Conservation (phyloP, 2,888 invertebrate genomes). For the Drosophila percnosoma region DNA sequence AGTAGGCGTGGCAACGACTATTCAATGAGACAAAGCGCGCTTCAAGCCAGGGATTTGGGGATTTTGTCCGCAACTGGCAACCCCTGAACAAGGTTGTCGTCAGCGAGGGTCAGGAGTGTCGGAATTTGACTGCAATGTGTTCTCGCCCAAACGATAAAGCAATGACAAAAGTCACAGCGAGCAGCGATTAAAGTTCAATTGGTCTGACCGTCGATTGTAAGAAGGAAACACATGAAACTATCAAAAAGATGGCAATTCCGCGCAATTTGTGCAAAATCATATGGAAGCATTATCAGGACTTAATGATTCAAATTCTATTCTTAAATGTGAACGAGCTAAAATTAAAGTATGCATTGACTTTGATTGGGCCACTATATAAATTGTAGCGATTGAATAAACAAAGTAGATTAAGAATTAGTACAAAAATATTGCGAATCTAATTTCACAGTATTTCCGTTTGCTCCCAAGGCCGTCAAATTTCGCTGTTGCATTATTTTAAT, state of each 20-base stretch:
- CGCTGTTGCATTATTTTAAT: constrained; percentile 39
- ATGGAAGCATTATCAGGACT: background rate
- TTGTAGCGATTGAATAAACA: background rate
- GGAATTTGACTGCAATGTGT: constrained; percentile 41
- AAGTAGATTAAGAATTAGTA: background rate
- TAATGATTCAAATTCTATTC: background rate
- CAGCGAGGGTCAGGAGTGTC: background rate
- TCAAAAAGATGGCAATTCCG: constrained; percentile 12
- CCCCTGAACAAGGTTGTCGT: constrained; percentile 32
- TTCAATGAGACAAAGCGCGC: constrained; percentile 78
- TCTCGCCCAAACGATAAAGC: constrained; percentile 78
- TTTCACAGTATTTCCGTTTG: constrained; percentile 13
- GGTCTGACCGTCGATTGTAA: constrained; percentile 62
- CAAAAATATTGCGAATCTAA: background rate
- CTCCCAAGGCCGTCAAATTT: constrained; percentile 42
- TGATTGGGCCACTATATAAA: background rate
- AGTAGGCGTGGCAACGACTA: constrained; percentile 65
- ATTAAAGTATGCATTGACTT: background rate
- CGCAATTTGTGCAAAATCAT: background rate
- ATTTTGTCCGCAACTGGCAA: constrained; percentile 24
- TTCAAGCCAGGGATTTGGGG: constrained; percentile 26
- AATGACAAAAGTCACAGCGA: constrained; percentile 75
- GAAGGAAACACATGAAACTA: constrained; percentile 17
- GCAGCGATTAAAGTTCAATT: constrained; percentile 79
- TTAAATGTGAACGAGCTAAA: background rate